Percentiles rank a stretch among this genome's conserved stretches.
phyloP scores from a whole-genome alignment of 2,113 vertebrate genomes.

The Bufo bufo region DNA sequence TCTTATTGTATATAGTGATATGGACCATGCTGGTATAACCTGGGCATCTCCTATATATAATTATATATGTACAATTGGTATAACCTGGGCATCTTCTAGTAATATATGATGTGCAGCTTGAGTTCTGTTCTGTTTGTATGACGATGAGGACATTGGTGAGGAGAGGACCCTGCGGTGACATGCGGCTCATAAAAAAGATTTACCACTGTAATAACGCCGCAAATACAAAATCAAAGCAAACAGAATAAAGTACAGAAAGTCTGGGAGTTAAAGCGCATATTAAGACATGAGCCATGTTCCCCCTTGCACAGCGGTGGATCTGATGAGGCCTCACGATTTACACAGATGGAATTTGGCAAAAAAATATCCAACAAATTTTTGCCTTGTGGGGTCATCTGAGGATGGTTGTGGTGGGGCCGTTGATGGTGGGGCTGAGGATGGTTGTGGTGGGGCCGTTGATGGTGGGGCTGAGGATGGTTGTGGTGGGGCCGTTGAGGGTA shows the following conservation, averaged over 20 bases:
- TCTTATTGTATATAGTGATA: not conserved
- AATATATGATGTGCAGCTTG: not conserved
- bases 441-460: not conserved
- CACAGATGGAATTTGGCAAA: not conserved
- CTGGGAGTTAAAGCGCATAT: not conserved
- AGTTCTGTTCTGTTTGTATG: not conserved
- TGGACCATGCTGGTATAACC: not conserved
- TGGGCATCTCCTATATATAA: not conserved
- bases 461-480: not conserved
- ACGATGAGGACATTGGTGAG: not conserved
- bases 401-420: not conserved
- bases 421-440: too few relatives aligned
- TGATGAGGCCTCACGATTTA: not conserved
- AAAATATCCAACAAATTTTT: not conserved
- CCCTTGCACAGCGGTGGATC: too few relatives aligned
- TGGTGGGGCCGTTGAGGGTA: not conserved
- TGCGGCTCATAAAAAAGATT: not conserved
- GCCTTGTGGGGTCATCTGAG: not conserved
- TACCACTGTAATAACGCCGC: not conserved
- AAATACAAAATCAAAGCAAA: slow-evolving; percentile 7
- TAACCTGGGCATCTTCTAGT: not conserved
- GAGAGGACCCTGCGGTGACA: not conserved
- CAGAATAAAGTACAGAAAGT: not conserved
- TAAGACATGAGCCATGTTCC: not conserved
- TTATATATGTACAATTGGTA: not conserved